Conservation (phyloP, 2,888 invertebrate species). For the Calameuta filiformis region DNA sequence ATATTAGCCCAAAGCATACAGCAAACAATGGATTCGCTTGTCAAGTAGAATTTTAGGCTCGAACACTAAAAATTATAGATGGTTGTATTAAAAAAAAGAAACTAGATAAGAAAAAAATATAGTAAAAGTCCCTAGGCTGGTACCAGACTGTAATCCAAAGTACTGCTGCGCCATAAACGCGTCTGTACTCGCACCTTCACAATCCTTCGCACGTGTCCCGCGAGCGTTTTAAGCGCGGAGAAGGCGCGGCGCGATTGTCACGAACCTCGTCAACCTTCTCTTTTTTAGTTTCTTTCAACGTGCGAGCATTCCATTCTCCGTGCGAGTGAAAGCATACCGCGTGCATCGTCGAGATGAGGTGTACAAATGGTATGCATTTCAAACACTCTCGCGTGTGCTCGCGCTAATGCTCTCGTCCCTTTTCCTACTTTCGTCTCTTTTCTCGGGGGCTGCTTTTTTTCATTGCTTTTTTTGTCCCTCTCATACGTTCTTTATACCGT, state of each 20-base stretch:
- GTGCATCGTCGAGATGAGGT: conserved; percentile 12
- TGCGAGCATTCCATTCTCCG: conserved; percentile 9
- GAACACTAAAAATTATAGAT: background rate
- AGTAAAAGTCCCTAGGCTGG: background rate
- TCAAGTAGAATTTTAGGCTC: background rate
- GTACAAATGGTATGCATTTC: conserved; percentile 2
- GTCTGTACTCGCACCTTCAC: background rate
- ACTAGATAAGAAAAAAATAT: background rate
- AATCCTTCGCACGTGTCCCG: background rate
- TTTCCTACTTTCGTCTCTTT: conserved; percentile 1
- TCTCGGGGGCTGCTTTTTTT: conserved; percentile 8
- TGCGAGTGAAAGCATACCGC: conserved; percentile 24
- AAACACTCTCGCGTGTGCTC: conserved; percentile 1
- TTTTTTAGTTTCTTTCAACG: background rate
- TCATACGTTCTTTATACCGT: background rate
- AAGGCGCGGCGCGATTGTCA: background rate
- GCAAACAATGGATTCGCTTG: background rate
- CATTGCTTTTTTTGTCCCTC: background rate
- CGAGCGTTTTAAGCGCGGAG: background rate
- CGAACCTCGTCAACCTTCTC: background rate
- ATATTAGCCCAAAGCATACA: background rate
- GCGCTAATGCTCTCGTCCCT: background rate
- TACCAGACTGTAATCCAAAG: background rate
- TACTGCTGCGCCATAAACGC: background rate
- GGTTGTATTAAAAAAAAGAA: background rate